These are phyloP conservation scores for Tethea ocularis DNA, from an alignment of 2,888 invertebrate genomes.

Conservation along the genomic window DNA sequence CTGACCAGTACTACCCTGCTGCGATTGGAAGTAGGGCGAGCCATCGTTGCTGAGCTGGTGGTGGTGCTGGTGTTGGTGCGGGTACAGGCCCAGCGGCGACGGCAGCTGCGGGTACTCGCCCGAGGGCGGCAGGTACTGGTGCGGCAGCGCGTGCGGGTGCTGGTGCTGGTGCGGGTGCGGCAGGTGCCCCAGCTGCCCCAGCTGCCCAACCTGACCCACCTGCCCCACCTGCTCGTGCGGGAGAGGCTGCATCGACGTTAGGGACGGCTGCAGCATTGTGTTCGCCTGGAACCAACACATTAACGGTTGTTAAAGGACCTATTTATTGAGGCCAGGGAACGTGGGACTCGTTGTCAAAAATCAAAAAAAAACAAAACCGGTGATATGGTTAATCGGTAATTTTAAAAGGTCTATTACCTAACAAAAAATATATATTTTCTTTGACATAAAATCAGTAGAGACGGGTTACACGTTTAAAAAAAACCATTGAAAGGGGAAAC, in stretches of 20 bases:
- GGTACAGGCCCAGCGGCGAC: constrained; percentile 29
- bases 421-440: too few species aligned
- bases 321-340: too few species aligned
- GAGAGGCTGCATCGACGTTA: constrained; percentile 40
- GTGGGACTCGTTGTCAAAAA: too few species aligned
- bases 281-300: constrained; percentile 35
- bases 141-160: constrained; percentile 46
- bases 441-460: too few species aligned
- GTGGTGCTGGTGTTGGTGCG: constrained; percentile 23
- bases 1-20: not conserved
- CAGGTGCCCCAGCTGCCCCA: constrained; percentile 42
- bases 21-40: constrained; percentile 55
- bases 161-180: constrained; percentile 44
- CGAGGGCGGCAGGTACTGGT: constrained; percentile 39
- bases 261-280: constrained; percentile 43
- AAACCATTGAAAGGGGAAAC: too few species aligned
- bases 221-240: constrained; percentile 49
- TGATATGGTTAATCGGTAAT: too few species aligned
- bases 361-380: too few species aligned
- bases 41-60: constrained; percentile 49
- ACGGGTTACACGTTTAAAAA: too few species aligned
- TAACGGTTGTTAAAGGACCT: too few species aligned
- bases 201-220: too few species aligned
- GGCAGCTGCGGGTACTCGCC: constrained; percentile 32
- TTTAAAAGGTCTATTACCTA: too few species aligned